phyloP scores from a whole-genome alignment of 2,113 vertebrate species.

The Ctenodactylus gundi region DNA sequence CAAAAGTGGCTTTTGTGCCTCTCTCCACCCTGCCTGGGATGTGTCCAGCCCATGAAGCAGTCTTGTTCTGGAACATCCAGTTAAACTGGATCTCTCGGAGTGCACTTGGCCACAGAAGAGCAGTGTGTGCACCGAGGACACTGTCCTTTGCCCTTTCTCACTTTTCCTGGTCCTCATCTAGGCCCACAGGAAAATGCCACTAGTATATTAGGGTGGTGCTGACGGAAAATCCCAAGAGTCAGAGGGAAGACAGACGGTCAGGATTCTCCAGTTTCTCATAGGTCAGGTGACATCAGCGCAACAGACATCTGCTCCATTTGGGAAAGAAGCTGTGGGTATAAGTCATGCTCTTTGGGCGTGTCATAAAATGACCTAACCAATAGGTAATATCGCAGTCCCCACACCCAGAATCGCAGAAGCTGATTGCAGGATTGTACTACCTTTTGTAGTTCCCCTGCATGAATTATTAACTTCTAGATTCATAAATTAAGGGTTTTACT shows the following conservation, averaged over 20 bases:
- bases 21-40: slow-evolving; percentile 30
- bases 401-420: neutral
- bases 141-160: neutral
- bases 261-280: neutral
- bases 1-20: neutral
- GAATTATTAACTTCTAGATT: neutral
- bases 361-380: neutral
- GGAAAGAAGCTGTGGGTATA: neutral
- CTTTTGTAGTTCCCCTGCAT: neutral
- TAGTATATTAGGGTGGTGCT: neutral
- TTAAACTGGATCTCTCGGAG: slow-evolving; percentile 49
- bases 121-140: neutral
- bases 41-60: neutral
- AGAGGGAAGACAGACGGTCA: neutral
- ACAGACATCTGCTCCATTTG: neutral
- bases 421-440: neutral
- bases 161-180: neutral
- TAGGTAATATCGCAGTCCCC: neutral
- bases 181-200: neutral
- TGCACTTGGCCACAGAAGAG: neutral
- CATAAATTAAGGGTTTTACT: neutral
- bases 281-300: neutral
- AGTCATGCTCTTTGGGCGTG: neutral
- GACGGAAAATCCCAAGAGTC: neutral
- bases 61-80: slow-evolving; percentile 44